A percentile compares a stretch with the other conserved stretches of the same genome.
phyloP scores from a whole-genome alignment of 1,140 invertebrate species.

The Hycleus phaleratus region DNA sequence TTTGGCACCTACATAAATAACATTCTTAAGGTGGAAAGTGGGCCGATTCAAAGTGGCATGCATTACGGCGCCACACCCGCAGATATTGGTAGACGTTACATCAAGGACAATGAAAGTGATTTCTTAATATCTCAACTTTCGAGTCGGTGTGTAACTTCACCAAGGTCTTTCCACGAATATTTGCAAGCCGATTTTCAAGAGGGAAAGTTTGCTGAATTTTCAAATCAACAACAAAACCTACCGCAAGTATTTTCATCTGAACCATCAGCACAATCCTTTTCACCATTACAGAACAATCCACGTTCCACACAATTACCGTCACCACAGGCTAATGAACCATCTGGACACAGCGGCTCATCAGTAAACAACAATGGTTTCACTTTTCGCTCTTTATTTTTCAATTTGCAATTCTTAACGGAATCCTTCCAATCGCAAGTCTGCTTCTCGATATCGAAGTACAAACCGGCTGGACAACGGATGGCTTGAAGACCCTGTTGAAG shows the following conservation, averaged over 20 bases:
- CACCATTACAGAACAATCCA: constrained; percentile 89
- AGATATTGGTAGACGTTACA: constrained; percentile 17
- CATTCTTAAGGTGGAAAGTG: constrained; percentile 30
- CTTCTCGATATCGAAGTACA: constrained; percentile 92
- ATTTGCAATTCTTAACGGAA: constrained; percentile 85
- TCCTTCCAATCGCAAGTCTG: constrained; percentile 95
- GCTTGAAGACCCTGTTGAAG: constrained; percentile 72
- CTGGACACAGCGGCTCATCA: constrained; percentile 83
- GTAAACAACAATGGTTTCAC: constrained; percentile 83
- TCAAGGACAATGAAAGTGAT: constrained; percentile 38
- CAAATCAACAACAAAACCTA: constrained; percentile 46
- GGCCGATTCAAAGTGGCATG: constrained; percentile 18
- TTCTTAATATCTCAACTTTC: constrained; percentile 31
- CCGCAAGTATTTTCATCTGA: constrained; percentile 89
- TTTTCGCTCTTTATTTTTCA: constrained; percentile 85
- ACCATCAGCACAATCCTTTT: constrained; percentile 81
- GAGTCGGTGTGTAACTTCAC: constrained; percentile 26
- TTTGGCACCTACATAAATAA: constrained; percentile 11
- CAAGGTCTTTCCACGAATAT: constrained; percentile 22
- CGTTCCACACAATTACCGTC: constrained; percentile 80
- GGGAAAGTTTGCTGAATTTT: constrained; percentile 12
- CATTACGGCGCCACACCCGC: constrained; percentile 16
- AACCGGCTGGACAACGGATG: constrained; percentile 84
- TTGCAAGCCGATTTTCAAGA: constrained; percentile 16
- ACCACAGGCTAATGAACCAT: constrained; percentile 79